Percentiles rank a stretch among this genome's conserved stretches.
phyloP scores from a whole-genome alignment of 2,113 vertebrate species.

The Phaethon lepturus region DNA sequence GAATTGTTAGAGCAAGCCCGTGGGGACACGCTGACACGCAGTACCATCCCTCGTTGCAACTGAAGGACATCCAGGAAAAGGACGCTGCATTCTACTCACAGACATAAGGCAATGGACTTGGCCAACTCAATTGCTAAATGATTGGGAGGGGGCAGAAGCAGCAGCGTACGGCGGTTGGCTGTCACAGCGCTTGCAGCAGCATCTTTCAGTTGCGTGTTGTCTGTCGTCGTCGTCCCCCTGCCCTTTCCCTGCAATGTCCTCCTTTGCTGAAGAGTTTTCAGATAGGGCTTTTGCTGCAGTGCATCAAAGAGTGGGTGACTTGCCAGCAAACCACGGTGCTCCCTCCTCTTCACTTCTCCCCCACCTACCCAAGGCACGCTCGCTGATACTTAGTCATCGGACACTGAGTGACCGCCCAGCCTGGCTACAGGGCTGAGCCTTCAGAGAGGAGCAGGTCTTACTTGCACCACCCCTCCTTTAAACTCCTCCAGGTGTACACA shows the following conservation, averaged over 20 bases:
- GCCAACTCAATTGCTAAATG: constrained; percentile 30
- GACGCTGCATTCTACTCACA: background rate
- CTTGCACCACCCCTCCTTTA: background rate
- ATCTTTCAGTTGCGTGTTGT: background rate
- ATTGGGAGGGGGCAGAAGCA: background rate
- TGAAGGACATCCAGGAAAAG: constrained; percentile 12
- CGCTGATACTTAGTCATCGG: background rate
- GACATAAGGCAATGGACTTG: background rate
- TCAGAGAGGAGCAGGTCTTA: background rate
- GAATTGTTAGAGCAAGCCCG: rapidly evolving
- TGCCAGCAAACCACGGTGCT: constrained; percentile 5
- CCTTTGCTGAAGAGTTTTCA: background rate
- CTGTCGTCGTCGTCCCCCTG: background rate
- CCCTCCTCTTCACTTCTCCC: background rate
- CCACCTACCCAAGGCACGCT: background rate
- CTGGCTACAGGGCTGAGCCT: background rate
- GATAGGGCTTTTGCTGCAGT: constrained; percentile 62
- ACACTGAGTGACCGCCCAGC: background rate
- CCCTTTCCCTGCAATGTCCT: constrained; percentile 54
- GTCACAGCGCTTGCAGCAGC: constrained; percentile 54
- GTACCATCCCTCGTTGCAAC: background rate
- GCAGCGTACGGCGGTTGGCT: background rate
- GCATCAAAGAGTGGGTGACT: constrained; percentile 41
- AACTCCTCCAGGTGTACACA: background rate
- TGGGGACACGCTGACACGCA: background rate